Evolutionary conservation across 2,888 invertebrate genomes (phyloP).

Genomic region (Cantharis nigra): DNA sequence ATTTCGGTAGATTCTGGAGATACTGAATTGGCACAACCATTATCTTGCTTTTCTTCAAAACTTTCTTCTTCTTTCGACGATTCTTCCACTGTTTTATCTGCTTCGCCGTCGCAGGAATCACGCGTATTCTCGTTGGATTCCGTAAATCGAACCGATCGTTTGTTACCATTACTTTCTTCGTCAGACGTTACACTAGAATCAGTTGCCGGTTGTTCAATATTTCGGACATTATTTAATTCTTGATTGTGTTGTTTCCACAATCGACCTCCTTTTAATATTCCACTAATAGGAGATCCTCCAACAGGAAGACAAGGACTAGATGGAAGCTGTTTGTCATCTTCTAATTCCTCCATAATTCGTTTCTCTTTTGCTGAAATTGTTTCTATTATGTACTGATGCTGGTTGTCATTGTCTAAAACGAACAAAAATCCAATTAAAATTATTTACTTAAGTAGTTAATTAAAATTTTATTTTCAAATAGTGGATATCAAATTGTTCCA

Average conservation of each 20-base stretch:
- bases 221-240: constrained; percentile 32
- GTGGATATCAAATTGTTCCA: not conserved
- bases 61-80: constrained; percentile 45
- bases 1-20: constrained; percentile 57
- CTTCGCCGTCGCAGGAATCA: constrained; percentile 55
- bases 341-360: constrained; percentile 62
- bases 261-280: constrained; percentile 78
- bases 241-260: constrained; percentile 66
- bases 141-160: constrained; percentile 70
- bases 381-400: constrained; percentile 64
- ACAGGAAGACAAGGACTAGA: constrained; percentile 35
- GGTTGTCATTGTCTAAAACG: constrained; percentile 39
- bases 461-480: not conserved
- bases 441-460: not conserved
- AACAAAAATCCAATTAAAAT: not conserved
- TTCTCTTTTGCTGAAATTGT: constrained; percentile 70
- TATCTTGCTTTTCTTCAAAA: constrained; percentile 25
- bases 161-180: constrained; percentile 61
- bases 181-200: constrained; percentile 54
- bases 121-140: constrained; percentile 55
- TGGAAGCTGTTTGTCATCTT: constrained; percentile 45
- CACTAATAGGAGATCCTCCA: constrained; percentile 64
- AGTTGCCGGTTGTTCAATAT: constrained; percentile 27
- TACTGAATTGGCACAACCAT: constrained; percentile 36
- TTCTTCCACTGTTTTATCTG: constrained; percentile 47